Conservation (phyloP, 2,888 invertebrate species). For the Conus canariensis region DNA sequence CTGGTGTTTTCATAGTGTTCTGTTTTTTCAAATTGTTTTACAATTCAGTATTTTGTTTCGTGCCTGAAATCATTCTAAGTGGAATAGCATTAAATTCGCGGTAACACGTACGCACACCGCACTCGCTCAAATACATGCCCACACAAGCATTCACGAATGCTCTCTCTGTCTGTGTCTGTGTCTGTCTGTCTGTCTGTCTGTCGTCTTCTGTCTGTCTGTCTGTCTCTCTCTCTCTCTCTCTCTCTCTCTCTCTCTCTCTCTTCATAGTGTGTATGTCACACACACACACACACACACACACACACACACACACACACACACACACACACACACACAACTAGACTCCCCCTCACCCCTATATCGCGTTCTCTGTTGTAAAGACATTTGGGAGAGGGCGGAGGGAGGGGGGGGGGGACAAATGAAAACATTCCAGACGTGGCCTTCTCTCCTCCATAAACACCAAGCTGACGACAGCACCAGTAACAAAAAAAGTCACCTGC, state of each 20-base stretch:
- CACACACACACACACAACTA: not conserved
- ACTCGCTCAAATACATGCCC: not conserved
- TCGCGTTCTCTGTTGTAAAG: no score
- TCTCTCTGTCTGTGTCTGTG: not conserved
- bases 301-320: constrained; percentile 10
- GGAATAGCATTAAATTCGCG: no score
- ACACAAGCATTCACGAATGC: not conserved
- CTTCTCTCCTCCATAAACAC: no score
- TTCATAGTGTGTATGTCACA: not conserved
- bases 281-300: constrained; percentile 4
- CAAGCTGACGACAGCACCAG: no score
- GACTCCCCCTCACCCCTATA: not conserved
- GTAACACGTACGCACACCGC: not conserved
- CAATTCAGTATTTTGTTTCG: no score
- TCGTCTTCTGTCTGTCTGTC: not conserved
- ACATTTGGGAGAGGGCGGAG: no score
- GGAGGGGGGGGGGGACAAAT: no score
- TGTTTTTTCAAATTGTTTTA: no score
- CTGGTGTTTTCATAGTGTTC: no score
- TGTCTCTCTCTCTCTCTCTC: not conserved
- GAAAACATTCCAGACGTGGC: no score
- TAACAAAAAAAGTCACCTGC: no score
- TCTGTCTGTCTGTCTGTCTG: not conserved
- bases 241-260: constrained; percentile 8
- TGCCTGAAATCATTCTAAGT: no score